Evolutionary conservation across 2,113 vertebrate genomes (phyloP).

Genomic region (Diphyllodes magnificus): DNA sequence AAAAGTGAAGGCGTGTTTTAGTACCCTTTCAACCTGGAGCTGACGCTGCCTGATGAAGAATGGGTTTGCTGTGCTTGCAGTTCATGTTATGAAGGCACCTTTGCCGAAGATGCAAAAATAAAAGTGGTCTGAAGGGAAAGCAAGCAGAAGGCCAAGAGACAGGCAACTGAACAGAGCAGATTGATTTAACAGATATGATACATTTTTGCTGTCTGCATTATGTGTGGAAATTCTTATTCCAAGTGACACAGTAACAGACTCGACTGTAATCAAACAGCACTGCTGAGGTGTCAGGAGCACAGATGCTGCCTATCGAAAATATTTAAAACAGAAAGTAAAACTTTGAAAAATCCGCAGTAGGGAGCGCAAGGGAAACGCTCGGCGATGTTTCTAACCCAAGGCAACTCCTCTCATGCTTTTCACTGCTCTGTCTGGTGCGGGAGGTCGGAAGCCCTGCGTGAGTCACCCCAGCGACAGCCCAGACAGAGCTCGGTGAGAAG

Average conservation of each 20-base stretch:
- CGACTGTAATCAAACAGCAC: constrained; percentile 21
- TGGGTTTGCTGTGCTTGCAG: neutral
- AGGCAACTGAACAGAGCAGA: constrained; percentile 29
- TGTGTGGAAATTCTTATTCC: neutral
- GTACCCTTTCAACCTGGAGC: neutral
- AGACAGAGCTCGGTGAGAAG: neutral
- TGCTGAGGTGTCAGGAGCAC: constrained; percentile 6
- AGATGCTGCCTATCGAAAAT: constrained; percentile 31
- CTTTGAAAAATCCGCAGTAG: neutral
- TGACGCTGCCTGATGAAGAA: neutral
- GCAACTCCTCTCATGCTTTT: neutral
- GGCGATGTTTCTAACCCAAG: neutral
- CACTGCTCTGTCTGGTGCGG: neutral
- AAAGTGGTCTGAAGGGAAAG: neutral
- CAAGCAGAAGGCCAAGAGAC: constrained; percentile 23
- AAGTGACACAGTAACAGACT: constrained; percentile 9
- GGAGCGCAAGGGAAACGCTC: neutral
- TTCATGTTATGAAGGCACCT: neutral
- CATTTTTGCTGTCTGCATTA: neutral
- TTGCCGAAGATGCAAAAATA: neutral
- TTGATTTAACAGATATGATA: neutral
- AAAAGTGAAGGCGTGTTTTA: neutral
- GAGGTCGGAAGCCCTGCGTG: neutral
- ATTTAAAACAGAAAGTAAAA: constrained; percentile 40
- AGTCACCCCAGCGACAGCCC: neutral